Conservation (phyloP, 2,888 invertebrate species). For the Catocala nupta region DNA sequence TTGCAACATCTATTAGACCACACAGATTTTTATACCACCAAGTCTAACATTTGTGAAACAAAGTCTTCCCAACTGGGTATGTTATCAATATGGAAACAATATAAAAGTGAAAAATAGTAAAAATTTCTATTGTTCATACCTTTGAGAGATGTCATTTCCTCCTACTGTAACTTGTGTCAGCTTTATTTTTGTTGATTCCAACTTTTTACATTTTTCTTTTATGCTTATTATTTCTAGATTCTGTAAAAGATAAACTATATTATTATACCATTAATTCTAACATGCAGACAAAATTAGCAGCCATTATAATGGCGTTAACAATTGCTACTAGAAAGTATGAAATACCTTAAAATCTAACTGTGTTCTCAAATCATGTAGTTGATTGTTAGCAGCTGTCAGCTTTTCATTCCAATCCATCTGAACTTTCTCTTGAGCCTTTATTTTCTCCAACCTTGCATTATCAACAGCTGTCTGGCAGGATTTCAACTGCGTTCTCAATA, state of each 20-base stretch:
- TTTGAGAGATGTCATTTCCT: conserved; percentile 69
- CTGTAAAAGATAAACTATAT: conserved; percentile 66
- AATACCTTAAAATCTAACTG: conserved; percentile 87
- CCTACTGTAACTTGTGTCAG: conserved; percentile 74
- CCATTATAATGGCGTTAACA: no score
- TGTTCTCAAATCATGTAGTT: conserved; percentile 79
- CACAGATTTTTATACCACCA: no score
- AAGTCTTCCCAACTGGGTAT: no score
- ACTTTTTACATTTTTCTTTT: conserved; percentile 83
- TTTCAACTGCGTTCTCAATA: conserved; percentile 85
- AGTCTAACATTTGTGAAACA: no score
- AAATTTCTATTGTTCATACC: conserved; percentile 53
- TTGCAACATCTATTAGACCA: no score
- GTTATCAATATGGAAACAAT: no score
- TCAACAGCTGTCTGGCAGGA: conserved; percentile 78
- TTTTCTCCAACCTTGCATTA: conserved; percentile 76
- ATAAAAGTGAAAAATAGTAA: neutral
- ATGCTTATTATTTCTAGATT: conserved; percentile 87
- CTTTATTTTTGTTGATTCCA: conserved; percentile 79
- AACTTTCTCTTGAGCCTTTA: conserved; percentile 78
- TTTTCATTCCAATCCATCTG: conserved; percentile 85
- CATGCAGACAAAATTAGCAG: neutral
- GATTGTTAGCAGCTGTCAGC: conserved; percentile 69
- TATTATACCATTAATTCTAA: neutral
- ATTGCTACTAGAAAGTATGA: no score